Conservation (phyloP, 2,113 vertebrate species). For the Hyperopisus bebe region DNA sequence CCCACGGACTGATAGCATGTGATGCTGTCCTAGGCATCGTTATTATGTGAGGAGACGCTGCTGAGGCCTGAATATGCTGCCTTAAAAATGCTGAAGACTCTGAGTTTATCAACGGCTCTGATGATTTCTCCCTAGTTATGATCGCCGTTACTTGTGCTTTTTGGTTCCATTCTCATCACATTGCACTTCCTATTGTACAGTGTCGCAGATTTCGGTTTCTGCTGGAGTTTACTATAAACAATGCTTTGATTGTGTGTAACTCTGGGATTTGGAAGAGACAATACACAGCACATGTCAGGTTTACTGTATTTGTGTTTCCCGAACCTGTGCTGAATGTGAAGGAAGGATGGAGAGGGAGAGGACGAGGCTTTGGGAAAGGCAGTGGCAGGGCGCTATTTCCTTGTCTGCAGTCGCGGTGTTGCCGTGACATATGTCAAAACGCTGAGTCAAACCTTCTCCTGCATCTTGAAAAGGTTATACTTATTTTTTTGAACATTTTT, state of each 20-base stretch:
- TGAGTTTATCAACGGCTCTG: background rate
- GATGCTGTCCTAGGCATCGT: background rate
- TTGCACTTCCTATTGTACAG: background rate
- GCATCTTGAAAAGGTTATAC: background rate
- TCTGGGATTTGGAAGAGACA: background rate
- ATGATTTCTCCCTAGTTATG: background rate
- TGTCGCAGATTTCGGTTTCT: background rate
- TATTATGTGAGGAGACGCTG: background rate
- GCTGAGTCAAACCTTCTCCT: background rate
- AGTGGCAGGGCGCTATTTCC: background rate
- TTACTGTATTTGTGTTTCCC: background rate
- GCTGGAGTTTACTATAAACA: background rate
- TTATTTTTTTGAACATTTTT: background rate
- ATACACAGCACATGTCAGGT: background rate
- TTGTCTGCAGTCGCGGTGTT: background rate
- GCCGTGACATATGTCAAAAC: background rate
- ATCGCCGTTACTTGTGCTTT: background rate
- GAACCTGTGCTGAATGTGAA: background rate
- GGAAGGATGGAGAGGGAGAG: background rate
- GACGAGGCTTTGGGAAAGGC: background rate
- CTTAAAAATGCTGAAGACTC: background rate
- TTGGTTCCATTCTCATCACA: background rate
- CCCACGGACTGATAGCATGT: background rate
- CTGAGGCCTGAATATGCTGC: background rate
- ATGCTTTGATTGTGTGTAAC: background rate